These are phyloP conservation scores for Mythimna vitellina DNA, from an alignment of 2,888 invertebrate genomes.

Conservation along the genomic window DNA sequence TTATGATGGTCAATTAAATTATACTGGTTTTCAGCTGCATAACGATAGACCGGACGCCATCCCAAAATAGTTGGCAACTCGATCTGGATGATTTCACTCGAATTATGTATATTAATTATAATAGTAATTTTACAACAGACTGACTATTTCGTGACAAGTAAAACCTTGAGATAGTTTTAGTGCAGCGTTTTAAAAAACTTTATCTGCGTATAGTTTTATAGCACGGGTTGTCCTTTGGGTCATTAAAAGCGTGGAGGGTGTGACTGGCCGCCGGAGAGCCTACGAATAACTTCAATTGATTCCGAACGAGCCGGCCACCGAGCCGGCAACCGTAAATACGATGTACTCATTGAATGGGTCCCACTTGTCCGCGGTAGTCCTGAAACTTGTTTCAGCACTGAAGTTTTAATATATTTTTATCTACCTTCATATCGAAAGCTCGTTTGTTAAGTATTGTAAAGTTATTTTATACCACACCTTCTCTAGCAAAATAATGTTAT, in stretches of 20 bases:
- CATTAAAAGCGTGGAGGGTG: neutral
- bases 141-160: neutral
- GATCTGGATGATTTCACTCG: neutral
- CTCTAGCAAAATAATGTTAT: no score
- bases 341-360: neutral
- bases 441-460: neutral
- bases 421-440: neutral
- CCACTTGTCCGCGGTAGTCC: neutral
- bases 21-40: neutral
- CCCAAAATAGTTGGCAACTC: neutral
- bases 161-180: neutral
- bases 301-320: neutral
- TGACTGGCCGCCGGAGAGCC: neutral
- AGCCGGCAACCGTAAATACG: neutral
- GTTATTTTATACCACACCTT: no score
- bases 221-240: neutral
- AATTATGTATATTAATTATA: neutral
- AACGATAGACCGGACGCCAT: neutral
- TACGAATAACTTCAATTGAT: neutral
- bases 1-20: no score
- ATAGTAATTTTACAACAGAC: neutral
- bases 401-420: neutral
- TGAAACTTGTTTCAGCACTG: neutral
- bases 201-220: neutral
- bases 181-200: slow-evolving; percentile 1